Percentiles rank a stretch among this genome's conserved stretches.
Evolutionary conservation across 2,888 invertebrate genomes (phyloP).

Genomic region (Eilema depressum): DNA sequence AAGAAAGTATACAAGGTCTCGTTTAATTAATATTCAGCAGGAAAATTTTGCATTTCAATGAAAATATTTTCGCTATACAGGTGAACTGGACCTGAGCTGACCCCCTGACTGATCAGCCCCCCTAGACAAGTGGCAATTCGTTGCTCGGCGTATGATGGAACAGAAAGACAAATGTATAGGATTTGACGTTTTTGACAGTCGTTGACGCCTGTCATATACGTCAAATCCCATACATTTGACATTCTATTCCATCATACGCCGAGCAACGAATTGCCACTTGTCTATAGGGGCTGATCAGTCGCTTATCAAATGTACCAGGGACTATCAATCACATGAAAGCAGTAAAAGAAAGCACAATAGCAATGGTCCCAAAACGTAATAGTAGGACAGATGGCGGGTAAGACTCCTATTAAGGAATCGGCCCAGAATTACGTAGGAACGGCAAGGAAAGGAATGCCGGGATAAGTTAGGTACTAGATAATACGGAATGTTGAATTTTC

Average conservation of each 20-base stretch:
- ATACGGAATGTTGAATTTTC: neutral
- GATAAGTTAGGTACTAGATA: neutral
- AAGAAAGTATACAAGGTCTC: no score
- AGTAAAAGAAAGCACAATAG: neutral
- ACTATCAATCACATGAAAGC: slow-evolving; percentile 4
- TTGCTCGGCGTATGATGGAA: no score
- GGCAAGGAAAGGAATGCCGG: neutral
- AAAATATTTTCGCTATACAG: neutral
- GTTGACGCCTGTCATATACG: no score
- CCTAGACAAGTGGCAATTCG: no score
- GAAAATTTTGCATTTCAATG: no score
- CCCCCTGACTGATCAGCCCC: no score
- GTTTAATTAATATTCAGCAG: no score
- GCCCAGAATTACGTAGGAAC: neutral
- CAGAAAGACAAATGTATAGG: no score
- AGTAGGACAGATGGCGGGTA: neutral
- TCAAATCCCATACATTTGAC: no score
- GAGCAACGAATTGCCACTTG: no score
- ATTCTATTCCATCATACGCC: no score
- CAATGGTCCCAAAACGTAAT: neutral
- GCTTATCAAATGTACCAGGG: neutral
- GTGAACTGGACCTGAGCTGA: neutral
- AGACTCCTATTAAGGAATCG: neutral
- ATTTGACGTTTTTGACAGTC: no score
- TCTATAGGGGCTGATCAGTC: neutral